Evolutionary conservation across 2,113 vertebrate species (phyloP), one percentile per base, ranked within the genome.

Genomic region (Mugil cephalus): DNA sequence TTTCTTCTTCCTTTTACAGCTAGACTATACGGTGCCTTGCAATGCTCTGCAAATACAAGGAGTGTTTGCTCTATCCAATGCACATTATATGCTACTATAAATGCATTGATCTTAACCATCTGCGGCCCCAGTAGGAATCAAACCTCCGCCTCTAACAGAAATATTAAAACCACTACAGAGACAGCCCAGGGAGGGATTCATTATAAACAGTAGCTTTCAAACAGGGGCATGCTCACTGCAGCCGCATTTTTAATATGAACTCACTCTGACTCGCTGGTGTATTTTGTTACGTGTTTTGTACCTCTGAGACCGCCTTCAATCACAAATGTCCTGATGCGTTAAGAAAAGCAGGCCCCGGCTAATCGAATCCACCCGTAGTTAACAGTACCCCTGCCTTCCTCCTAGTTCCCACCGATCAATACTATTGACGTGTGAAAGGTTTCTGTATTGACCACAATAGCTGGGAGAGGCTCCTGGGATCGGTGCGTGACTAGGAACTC

Each of bases 401-500:
- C 70, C 79, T 70, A 65, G 77, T 87, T 82, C 79, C 70, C 73
- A 61, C 62, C 60, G 24, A 76, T 93, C 91, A 81, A 92, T 93
- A 86, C 35, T 87, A 92, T 92, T 83, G 92, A 93, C 74, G 84
- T 79, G 89, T 89, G 86, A 92, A 93, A 93, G 92, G 91, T 93
- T 93, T 90, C 83, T 65, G 74, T 91, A 93, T 93, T 76, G 92
- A 93, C 87, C 82, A 77, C 70, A 30, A 88, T 86, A 76, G 85
- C 88, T 60, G 56, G 67, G 86, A 88, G 80, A 89, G 83, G 83
- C 84, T 89, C 87, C 72, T 78, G 86, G 89, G 88, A 87, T 88
- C 64, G 53, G 79, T 87, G 82, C 42, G 56, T 77, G 83, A 89
- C 84, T 79, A 71, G 73, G 77, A 88, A 84, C 77, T 86, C 80